phyloP scores from a whole-genome alignment of 2,797 vertebrate genomes.

The Periparus ater region DNA sequence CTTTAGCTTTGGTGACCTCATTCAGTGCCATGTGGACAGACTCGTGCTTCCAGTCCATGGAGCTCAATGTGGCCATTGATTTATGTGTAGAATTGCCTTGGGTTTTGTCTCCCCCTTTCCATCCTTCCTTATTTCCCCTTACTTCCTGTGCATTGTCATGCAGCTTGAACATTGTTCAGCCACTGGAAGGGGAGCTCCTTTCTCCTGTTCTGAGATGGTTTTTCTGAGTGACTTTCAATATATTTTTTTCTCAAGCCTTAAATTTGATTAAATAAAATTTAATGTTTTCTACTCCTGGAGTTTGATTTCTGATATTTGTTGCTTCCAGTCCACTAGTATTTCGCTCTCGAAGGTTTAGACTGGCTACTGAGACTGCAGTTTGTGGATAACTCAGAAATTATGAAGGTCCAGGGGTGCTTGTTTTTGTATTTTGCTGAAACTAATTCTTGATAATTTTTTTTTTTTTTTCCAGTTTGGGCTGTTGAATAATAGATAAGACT shows the following conservation, averaged over 20 bases:
- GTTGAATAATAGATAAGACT: background rate
- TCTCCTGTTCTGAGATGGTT: background rate
- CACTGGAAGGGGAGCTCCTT: background rate
- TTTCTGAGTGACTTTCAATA: conserved; percentile 5
- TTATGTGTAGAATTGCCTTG: background rate
- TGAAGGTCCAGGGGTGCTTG: background rate
- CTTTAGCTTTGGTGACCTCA: background rate
- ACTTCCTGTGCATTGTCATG: background rate
- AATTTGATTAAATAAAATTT: conserved; percentile 56
- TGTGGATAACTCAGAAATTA: background rate
- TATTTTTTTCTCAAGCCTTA: conserved; percentile 32
- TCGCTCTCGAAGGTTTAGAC: background rate
- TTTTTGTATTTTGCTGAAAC: background rate
- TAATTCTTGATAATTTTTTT: background rate
- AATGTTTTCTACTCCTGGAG: conserved; percentile 30
- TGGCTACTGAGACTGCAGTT: background rate
- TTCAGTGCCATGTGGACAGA: background rate
- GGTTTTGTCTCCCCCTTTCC: background rate
- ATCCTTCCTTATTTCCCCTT: background rate
- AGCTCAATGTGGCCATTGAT: background rate
- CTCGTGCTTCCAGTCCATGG: background rate
- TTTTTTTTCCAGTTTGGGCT: background rate
- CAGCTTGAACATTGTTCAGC: background rate
- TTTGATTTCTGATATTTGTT: background rate
- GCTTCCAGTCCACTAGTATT: background rate